A percentile compares a stretch with the other conserved stretches of the same genome.
Conservation (phyloP, 2,113 vertebrate species). For the Cygnus atratus region DNA sequence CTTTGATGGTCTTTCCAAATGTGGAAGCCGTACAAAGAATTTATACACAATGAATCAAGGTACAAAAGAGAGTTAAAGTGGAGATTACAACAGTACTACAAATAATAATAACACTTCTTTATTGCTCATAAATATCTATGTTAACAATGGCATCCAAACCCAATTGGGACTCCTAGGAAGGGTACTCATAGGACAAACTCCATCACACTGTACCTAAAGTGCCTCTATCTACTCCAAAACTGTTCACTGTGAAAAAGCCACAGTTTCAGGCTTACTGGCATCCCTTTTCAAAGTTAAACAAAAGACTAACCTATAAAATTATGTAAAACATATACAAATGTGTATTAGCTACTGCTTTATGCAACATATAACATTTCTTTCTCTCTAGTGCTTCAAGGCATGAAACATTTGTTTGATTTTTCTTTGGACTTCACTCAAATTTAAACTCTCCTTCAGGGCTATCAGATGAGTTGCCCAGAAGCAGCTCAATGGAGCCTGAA, state of each 20-base stretch:
- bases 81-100: neutral
- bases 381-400: neutral
- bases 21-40: neutral
- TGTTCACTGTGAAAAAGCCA: neutral
- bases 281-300: neutral
- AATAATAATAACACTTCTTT: neutral
- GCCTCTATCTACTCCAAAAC: neutral
- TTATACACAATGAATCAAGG: neutral
- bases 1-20: neutral
- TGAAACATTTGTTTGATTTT: neutral
- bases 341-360: neutral
- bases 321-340: neutral
- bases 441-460: constrained; percentile 8
- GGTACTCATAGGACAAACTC: neutral
- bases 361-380: neutral
- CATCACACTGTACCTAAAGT: neutral
- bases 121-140: neutral
- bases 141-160: neutral
- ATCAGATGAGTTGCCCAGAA: constrained; percentile 9
- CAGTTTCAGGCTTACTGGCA: neutral
- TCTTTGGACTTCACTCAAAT: neutral
- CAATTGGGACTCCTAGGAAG: neutral
- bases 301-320: neutral
- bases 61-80: neutral
- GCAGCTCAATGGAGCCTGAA: constrained; percentile 1